Evolutionary conservation across 1,140 invertebrate species (phyloP).

Genomic region (Tachypleus tridentatus): DNA sequence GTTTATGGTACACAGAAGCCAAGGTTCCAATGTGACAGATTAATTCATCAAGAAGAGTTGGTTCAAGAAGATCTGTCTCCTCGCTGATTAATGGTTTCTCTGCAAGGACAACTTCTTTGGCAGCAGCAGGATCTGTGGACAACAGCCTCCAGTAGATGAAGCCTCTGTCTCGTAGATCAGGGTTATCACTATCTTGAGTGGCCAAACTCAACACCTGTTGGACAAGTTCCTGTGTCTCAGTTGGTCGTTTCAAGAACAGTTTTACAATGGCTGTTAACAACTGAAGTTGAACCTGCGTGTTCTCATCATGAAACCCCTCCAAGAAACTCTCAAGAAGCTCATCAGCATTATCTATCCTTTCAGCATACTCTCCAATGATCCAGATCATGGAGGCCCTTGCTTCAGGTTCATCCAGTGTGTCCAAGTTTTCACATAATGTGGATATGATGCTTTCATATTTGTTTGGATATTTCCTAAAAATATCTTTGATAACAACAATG

Average conservation of each 20-base stretch:
- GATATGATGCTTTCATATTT: conserved; percentile 99
- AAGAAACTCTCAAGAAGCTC: conserved; percentile 96
- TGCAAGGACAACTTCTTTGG: conserved; percentile 98
- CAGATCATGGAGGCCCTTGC: conserved; percentile 99
- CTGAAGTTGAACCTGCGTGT: conserved; percentile 96
- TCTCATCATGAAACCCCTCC: conserved; percentile 99
- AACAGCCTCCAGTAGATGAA: conserved; percentile 99
- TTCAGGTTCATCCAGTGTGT: conserved; percentile 97
- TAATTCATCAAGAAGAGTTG: conserved; percentile 92
- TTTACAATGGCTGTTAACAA: conserved; percentile 97
- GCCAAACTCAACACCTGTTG: conserved; percentile 83
- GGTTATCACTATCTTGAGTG: conserved; percentile 98
- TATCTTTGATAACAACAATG: conserved; percentile 95
- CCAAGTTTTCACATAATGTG: conserved; percentile 96
- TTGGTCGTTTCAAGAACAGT: conserved; percentile 92
- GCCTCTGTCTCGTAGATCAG: conserved; percentile 93
- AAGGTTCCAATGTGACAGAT: conserved; percentile 98
- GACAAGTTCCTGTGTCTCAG: conserved; percentile 95
- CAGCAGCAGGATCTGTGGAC: conserved; percentile 95
- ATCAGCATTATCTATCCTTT: conserved; percentile 98
- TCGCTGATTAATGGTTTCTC: conserved; percentile 99
- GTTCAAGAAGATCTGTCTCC: conserved; percentile 96
- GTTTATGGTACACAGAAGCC: conserved; percentile 98
- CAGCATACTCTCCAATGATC: conserved; percentile 99
- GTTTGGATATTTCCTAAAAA: conserved; percentile 99